Evolutionary conservation across 2,113 vertebrate species (phyloP).

Genomic region (Scartelaos histophorus): DNA sequence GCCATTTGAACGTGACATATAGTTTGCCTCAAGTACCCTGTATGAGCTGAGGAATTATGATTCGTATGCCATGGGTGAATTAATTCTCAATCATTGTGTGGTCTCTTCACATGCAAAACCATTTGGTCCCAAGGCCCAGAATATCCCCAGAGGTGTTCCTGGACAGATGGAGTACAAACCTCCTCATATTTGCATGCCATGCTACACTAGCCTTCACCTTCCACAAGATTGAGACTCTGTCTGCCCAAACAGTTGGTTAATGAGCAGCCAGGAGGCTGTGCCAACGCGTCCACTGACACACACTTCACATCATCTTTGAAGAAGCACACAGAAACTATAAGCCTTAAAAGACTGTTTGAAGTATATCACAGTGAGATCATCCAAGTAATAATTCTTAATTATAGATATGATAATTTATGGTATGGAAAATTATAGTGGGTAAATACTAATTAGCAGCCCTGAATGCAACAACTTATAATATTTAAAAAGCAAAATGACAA

Average conservation of each 20-base stretch:
- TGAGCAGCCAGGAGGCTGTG: conserved; percentile 58
- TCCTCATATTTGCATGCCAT: conserved; percentile 65
- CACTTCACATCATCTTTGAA: conserved; percentile 58
- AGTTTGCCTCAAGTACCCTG: conserved; percentile 17
- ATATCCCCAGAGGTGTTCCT: conserved; percentile 60
- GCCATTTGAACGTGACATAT: conserved; percentile 19
- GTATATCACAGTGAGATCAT: conserved; percentile 20
- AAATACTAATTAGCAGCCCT: not conserved
- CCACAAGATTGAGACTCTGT: conserved; percentile 66
- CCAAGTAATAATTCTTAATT: conserved; percentile 31
- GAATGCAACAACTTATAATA: not conserved
- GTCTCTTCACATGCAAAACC: conserved; percentile 51
- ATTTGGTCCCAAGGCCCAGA: conserved; percentile 52
- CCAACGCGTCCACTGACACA: conserved; percentile 57
- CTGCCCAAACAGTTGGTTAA: conserved; percentile 71
- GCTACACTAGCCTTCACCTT: conserved; percentile 65
- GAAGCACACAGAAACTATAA: conserved; percentile 33
- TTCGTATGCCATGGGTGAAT: conserved; percentile 29
- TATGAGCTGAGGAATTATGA: conserved; percentile 29
- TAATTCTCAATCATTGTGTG: conserved; percentile 40
- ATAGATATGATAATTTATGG: conserved; percentile 19
- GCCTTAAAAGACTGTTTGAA: conserved; percentile 36
- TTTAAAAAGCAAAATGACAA: not conserved
- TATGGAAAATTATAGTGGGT: conserved; percentile 1
- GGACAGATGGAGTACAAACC: conserved; percentile 66